Evolutionary conservation across 1,140 invertebrate species (phyloP).

Genomic region (Trigoniulus corallinus): DNA sequence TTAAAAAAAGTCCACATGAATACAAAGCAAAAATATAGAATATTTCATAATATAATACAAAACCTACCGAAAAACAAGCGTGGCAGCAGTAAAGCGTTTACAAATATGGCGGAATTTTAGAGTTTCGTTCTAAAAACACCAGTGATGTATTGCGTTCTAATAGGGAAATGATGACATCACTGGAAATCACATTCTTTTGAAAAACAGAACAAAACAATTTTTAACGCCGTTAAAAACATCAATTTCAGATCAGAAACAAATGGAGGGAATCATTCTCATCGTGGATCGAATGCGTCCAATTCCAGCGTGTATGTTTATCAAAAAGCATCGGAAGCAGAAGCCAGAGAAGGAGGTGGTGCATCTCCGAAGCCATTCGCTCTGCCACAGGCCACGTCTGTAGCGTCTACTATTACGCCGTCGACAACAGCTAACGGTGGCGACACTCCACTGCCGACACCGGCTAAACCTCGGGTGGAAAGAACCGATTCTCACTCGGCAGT

Average conservation of each 20-base stretch:
- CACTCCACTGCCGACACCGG: not conserved
- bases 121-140: too few species aligned
- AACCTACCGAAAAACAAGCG: too few species aligned
- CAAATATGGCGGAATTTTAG: not conserved
- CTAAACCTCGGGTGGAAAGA: not conserved
- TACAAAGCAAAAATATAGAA: too few species aligned
- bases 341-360: not conserved
- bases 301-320: slow-evolving; percentile 5
- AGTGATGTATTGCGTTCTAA: not conserved
- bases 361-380: not conserved
- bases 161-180: not conserved
- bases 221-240: not conserved
- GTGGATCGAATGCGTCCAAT: slow-evolving; percentile 5
- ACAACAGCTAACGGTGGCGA: not conserved
- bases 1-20: too few species aligned
- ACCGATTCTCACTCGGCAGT: not conserved
- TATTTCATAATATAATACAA: too few species aligned
- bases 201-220: not conserved
- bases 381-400: not conserved
- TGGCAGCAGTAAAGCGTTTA: not conserved
- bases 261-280: not conserved
- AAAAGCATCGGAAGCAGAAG: not conserved
- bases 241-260: not conserved
- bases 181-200: not conserved
- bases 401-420: not conserved